These are phyloP conservation scores for Leptopilina myrica DNA, from an alignment of 2,888 invertebrate genomes.

Conservation along the genomic window DNA sequence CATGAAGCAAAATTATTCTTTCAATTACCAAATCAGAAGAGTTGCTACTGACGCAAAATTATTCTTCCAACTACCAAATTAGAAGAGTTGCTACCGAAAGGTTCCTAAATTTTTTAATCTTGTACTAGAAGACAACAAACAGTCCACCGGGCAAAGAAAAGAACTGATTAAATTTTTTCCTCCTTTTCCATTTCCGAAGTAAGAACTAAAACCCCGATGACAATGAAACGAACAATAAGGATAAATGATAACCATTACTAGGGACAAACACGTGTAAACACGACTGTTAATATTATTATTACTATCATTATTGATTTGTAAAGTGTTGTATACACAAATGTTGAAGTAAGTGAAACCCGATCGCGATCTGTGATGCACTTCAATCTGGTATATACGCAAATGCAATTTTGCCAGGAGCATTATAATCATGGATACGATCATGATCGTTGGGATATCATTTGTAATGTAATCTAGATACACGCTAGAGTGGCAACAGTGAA, in stretches of 20 bases:
- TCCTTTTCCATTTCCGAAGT: too few species aligned
- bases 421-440: slow-evolving; percentile 46
- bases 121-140: too few species aligned
- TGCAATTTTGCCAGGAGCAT: slow-evolving; percentile 51
- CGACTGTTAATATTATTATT: slow-evolving; percentile 7
- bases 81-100: too few species aligned
- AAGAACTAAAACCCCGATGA: not conserved
- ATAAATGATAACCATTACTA: not conserved
- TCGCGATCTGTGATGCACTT: slow-evolving; percentile 44
- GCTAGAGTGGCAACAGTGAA: slow-evolving; percentile 44
- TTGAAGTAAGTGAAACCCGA: slow-evolving; percentile 44
- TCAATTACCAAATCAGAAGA: too few species aligned
- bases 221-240: too few species aligned
- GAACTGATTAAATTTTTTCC: too few species aligned
- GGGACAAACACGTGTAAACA: slow-evolving; percentile 7
- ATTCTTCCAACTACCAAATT: too few species aligned
- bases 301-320: slow-evolving; percentile 21
- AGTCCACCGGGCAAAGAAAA: too few species aligned
- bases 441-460: slow-evolving; percentile 41
- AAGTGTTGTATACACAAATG: slow-evolving; percentile 6
- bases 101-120: too few species aligned
- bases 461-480: slow-evolving; percentile 52
- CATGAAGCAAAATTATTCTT: too few species aligned
- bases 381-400: slow-evolving; percentile 43
- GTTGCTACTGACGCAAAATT: too few species aligned